phyloP scores from a whole-genome alignment of 2,888 invertebrate species.

The Diabrotica balteata region DNA sequence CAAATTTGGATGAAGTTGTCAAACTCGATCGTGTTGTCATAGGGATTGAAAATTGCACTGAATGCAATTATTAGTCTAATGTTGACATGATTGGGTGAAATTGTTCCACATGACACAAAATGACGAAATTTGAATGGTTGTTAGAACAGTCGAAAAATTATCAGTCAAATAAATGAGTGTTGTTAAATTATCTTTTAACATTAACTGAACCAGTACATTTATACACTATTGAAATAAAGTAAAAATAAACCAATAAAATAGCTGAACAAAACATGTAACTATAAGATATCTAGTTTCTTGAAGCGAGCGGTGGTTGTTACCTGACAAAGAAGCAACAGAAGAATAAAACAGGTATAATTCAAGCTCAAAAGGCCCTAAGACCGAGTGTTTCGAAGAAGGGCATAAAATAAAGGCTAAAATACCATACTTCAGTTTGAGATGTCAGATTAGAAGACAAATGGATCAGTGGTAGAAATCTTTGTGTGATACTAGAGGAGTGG shows the following conservation, averaged over 20 bases:
- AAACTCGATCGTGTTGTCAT: too few species aligned
- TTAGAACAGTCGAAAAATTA: too few species aligned
- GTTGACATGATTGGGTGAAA: too few species aligned
- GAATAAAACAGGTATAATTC: conserved; percentile 23
- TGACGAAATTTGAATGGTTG: too few species aligned
- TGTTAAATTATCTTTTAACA: too few species aligned
- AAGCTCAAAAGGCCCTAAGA: conserved; percentile 23
- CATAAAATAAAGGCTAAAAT: conserved; percentile 34
- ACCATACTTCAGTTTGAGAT: conserved; percentile 31
- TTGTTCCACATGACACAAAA: too few species aligned
- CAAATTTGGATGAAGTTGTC: too few species aligned
- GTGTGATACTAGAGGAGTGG: conserved; percentile 34
- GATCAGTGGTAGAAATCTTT: conserved; percentile 32
- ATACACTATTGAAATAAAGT: too few species aligned
- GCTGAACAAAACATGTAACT: conserved; percentile 5
- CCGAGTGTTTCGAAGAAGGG: conserved; percentile 28
- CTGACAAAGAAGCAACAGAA: conserved; percentile 16
- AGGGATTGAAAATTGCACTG: too few species aligned
- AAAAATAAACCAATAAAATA: not conserved
- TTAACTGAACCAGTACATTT: too few species aligned
- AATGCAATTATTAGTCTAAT: too few species aligned
- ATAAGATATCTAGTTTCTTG: conserved; percentile 25
- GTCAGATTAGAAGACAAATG: conserved; percentile 37
- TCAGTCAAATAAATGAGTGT: too few species aligned
- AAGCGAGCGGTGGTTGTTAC: conserved; percentile 22